Base-by-base conservation (phyloP, 2,888 invertebrate species). In the Agrochola circellaris region DNA sequence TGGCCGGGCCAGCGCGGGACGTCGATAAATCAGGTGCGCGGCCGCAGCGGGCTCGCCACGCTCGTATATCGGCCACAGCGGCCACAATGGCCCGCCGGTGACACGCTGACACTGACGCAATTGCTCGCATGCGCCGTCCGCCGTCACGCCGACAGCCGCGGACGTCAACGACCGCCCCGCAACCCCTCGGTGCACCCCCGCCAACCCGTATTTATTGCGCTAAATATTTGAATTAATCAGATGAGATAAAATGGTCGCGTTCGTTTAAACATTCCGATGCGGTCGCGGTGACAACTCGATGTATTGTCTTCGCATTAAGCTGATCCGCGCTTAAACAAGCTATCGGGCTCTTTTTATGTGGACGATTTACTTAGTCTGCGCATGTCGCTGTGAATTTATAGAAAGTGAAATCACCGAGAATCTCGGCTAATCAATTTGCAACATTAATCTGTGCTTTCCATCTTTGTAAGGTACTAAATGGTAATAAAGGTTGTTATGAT, bases 201-300 rank as follows among this genome's bases (percentile, higher is more conserved):
- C 79, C 91, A 85, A 87, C 88, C 90, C 89, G 94, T 95, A 96
- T 96, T 96, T 96, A 96, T 96, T 96, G 95, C 95, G 95, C 94
- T 96, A 96, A 96, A 96, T 96, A 96, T 96, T 95, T 96, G 96
- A 96, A 96, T 96, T 96, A 96, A 96, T 96, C 96, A 96, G 95
- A 95, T 95, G 95, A 95, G 95, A 96, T 96, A 96, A 96, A 96
- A 95, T 93, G 95, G 92, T 93, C 93, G 94, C 92, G 93, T 95
- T 94, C 95, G 95, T 93, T 95, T 93, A 94, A 95, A 92, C 94
- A 96, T 96, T 95, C 96, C 96, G 92, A 92, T 94, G 95, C 95
- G 95, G 96, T 95, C 95, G 94, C 94, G 93, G 90, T 95, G 96
- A 96, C 96, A 96, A 93, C 94, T 93, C 94, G 96, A 96, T 96